Evolutionary conservation across 2,888 invertebrate species (phyloP).

Genomic region (Monochamus alternatus): DNA sequence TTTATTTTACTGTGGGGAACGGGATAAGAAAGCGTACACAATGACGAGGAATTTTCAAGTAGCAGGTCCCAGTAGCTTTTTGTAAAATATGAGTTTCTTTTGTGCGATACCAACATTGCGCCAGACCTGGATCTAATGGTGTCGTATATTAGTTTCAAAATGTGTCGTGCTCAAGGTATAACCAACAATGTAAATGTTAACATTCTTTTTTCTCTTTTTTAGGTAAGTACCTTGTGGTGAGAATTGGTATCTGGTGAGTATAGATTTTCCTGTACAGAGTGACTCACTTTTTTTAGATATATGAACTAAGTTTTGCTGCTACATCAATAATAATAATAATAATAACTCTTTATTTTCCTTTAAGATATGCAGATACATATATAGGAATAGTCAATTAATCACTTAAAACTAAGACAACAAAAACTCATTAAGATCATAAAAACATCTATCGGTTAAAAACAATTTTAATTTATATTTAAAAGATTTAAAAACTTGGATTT

Average conservation of each 20-base stretch:
- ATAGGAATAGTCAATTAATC: too few species aligned
- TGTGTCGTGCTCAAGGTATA: not conserved
- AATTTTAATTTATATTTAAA: too few species aligned
- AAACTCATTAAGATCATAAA: too few species aligned
- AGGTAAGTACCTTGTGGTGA: constrained; percentile 21
- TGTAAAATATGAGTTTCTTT: constrained; percentile 11
- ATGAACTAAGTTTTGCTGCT: too few species aligned
- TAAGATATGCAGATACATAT: too few species aligned
- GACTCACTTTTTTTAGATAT: too few species aligned
- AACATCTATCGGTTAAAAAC: too few species aligned
- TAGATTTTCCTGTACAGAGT: not conserved
- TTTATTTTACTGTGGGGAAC: constrained; percentile 19
- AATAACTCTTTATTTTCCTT: too few species aligned
- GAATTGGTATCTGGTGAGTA: not conserved
- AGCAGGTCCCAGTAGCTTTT: not conserved
- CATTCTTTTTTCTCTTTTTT: constrained; percentile 11
- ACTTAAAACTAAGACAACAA: too few species aligned
- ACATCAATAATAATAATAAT: too few species aligned
- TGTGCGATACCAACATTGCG: not conserved
- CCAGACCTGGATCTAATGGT: not conserved
- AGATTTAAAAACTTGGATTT: too few species aligned
- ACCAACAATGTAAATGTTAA: constrained; percentile 22
- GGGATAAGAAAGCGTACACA: constrained; percentile 6
- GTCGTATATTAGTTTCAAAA: constrained; percentile 12
- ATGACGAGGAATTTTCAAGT: constrained; percentile 21